phyloP scores from a whole-genome alignment of 2,797 vertebrate species.

The Chelmon rostratus region DNA sequence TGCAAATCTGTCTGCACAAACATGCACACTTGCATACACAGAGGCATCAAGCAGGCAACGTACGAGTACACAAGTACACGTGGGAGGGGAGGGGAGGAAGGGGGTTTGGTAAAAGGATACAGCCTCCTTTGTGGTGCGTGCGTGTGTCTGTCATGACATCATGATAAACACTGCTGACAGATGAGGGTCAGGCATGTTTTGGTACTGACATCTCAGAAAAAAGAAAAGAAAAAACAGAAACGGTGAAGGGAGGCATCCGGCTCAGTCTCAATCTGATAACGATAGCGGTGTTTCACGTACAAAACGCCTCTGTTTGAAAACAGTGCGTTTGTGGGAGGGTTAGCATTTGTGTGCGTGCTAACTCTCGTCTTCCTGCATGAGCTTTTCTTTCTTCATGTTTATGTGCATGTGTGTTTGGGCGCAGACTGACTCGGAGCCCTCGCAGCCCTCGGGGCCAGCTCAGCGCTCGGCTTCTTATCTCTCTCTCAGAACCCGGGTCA shows the following conservation, averaged over 20 bases:
- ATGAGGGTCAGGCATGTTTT: slow-evolving; percentile 73
- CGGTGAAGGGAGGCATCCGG: neutral
- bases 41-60: slow-evolving; percentile 26
- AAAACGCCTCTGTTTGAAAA: slow-evolving; percentile 29
- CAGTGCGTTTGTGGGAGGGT: slow-evolving; percentile 15
- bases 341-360: slow-evolving; percentile 2
- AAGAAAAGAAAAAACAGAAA: slow-evolving; percentile 29
- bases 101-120: slow-evolving; percentile 27
- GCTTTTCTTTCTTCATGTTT: slow-evolving; percentile 8
- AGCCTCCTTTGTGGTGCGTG: slow-evolving; percentile 24
- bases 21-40: slow-evolving; percentile 12
- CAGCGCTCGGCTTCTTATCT: slow-evolving; percentile 79
- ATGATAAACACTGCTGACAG: slow-evolving; percentile 71
- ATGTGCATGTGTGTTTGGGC: slow-evolving; percentile 28
- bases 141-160: slow-evolving; percentile 53
- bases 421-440: slow-evolving; percentile 58
- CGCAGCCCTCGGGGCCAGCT: slow-evolving; percentile 67
- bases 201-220: slow-evolving; percentile 28
- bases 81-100: neutral
- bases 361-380: slow-evolving; percentile 19
- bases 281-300: slow-evolving; percentile 3
- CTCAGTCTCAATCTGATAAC: slow-evolving; percentile 26
- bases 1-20: slow-evolving; percentile 16
- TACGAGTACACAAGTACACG: slow-evolving; percentile 24
- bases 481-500: slow-evolving; percentile 70